A percentile compares a stretch with the other conserved stretches of the same genome.
Conservation (phyloP, 2,797 vertebrate species). For the Adrianichthys oophorus region DNA sequence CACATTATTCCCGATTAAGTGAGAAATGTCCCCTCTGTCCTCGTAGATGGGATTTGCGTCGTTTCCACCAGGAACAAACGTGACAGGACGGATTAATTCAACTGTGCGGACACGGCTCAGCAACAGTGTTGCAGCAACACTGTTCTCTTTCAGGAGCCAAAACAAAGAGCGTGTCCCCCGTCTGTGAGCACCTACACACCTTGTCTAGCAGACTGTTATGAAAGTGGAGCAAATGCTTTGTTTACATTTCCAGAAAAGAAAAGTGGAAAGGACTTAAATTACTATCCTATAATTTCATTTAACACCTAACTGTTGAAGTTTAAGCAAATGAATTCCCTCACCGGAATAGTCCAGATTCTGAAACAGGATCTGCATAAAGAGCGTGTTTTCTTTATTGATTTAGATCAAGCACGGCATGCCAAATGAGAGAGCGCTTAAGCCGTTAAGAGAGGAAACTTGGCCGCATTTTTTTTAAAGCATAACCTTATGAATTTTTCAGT, state of each 20-base stretch:
- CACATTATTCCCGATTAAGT: constrained; percentile 27
- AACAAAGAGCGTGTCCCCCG: constrained; percentile 24
- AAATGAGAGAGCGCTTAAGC: constrained; percentile 22
- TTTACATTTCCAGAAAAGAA: constrained; percentile 25
- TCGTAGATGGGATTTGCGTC: constrained; percentile 37
- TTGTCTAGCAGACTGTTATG: constrained; percentile 28
- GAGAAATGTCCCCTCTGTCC: constrained; percentile 36
- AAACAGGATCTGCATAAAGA: background rate
- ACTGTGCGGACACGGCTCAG: constrained; percentile 16
- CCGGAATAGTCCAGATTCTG: no score
- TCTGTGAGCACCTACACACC: constrained; percentile 23
- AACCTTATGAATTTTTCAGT: constrained; percentile 79
- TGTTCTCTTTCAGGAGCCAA: constrained; percentile 34
- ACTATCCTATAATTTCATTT: constrained; percentile 1
- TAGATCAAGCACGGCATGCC: constrained; percentile 8
- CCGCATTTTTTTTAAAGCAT: constrained; percentile 39
- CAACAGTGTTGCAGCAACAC: constrained; percentile 12
- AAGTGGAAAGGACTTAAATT: constrained; percentile 1
- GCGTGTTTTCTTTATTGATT: constrained; percentile 6
- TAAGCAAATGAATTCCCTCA: no score
- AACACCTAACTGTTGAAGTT: no score
- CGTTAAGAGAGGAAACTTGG: constrained; percentile 37
- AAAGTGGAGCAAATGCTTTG: constrained; percentile 34
- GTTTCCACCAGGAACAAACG: constrained; percentile 43
- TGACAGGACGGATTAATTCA: constrained; percentile 48